These are phyloP conservation scores for Epistrophe grossulariae DNA, from an alignment of 2,888 invertebrate species.

Conservation along the genomic window DNA sequence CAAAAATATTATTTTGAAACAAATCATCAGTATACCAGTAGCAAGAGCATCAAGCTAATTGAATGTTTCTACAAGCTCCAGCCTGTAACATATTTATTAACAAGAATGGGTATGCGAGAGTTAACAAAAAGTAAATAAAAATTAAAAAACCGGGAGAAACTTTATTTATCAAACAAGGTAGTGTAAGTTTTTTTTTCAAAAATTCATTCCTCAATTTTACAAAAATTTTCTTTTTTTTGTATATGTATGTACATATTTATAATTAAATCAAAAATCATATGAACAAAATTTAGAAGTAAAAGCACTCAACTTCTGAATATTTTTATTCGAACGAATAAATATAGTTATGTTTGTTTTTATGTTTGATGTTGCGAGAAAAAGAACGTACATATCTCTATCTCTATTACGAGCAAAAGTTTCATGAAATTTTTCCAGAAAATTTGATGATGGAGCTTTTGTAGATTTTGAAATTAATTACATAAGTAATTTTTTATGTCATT, in stretches of 20 bases:
- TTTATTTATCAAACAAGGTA: not conserved
- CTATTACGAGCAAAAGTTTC: not conserved
- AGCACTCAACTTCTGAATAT: not conserved
- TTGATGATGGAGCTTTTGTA: not conserved
- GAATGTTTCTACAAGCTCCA: not conserved
- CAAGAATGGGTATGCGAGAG: too few relatives aligned
- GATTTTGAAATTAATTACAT: not conserved
- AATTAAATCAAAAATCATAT: not conserved
- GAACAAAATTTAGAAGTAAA: not conserved
- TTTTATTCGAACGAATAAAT: not conserved
- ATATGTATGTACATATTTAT: too few relatives aligned
- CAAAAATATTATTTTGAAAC: too few relatives aligned
- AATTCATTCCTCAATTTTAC: not conserved
- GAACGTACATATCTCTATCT: not conserved
- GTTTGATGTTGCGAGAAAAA: too few relatives aligned
- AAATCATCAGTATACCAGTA: too few relatives aligned
- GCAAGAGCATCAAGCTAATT: too few relatives aligned
- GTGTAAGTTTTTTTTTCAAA: not conserved
- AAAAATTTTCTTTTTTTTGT: not conserved
- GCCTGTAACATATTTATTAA: not conserved
- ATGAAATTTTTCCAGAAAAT: not conserved
- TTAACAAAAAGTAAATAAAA: not conserved
- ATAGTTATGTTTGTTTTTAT: not conserved
- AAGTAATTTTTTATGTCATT: slow-evolving; percentile 10
- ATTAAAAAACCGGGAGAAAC: not conserved